Conservation (phyloP, 1,140 invertebrate genomes). For the Drosophila ambigua region DNA sequence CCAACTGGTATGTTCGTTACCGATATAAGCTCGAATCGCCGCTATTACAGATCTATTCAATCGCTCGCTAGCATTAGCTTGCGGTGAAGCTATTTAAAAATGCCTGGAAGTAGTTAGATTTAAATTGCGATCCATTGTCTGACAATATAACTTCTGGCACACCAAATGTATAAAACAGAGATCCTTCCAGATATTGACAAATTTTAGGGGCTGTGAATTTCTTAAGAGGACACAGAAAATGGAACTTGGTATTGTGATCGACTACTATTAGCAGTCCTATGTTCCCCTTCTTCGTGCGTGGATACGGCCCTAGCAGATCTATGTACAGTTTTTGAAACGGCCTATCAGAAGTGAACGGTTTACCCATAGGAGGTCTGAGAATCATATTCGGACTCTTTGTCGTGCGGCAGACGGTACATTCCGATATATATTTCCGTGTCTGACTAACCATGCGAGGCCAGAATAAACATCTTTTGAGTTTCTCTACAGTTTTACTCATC, state of each 20-base stretch:
- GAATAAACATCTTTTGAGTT: too few relatives aligned
- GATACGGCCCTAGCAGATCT: slow-evolving; percentile 26
- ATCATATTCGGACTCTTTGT: too few relatives aligned
- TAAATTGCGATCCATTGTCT: slow-evolving; percentile 18
- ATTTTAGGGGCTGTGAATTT: slow-evolving; percentile 9
- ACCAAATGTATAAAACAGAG: slow-evolving; percentile 8
- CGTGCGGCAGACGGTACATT: too few relatives aligned
- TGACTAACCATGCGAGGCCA: too few relatives aligned
- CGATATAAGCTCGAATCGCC: too few relatives aligned
- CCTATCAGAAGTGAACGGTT: slow-evolving; percentile 13
- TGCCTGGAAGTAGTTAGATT: not conserved
- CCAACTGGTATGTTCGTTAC: too few relatives aligned
- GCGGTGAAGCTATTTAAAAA: slow-evolving; percentile 1
- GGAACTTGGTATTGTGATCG: slow-evolving; percentile 17
- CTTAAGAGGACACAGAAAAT: slow-evolving; percentile 15
- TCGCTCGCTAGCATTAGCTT: too few relatives aligned
- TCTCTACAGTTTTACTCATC: too few relatives aligned
- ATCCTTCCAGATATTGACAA: slow-evolving; percentile 11
- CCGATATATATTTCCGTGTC: too few relatives aligned
- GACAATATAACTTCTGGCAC: slow-evolving; percentile 11
- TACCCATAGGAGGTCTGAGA: slow-evolving; percentile 11
- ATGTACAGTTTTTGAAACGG: slow-evolving; percentile 30
- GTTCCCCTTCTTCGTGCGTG: slow-evolving; percentile 14
- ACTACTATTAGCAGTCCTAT: slow-evolving; percentile 18
- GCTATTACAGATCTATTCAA: too few relatives aligned